Evolutionary conservation across 1,140 invertebrate species (phyloP), one percentile per base, ranked within the genome.

Genomic region (Aradophagus sp.): DNA sequence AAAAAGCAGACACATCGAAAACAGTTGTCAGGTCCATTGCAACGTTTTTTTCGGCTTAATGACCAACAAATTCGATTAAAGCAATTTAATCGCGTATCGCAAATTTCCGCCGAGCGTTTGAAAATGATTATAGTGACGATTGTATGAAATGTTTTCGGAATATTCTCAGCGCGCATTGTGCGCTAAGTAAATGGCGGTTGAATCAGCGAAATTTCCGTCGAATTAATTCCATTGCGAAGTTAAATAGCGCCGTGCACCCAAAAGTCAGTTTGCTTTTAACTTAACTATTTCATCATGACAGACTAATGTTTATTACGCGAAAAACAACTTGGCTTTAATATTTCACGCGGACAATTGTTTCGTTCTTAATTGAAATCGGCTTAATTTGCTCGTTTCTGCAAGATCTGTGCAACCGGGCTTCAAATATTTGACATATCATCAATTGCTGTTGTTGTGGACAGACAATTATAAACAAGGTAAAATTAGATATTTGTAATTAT

Each of bases 191-290:
- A 38, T 14, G 26, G 31, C 14, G 14, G 17, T 50, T 50, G 20
- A 50, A 26, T 38, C 47, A 52, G 34, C 47, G 20, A 38, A 38
- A 38, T 52, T 52, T 27, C 11, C 6, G 20, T 7, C 27, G 32
- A 52, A 52, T 52, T 52, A 36, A 52, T 48, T 48, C 31, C 15
- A 26, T 48, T 23, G 19, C 32, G 12, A 48, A 35, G 32, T 48
- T 48, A 35, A 48, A 35, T 44, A 44, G n/a, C 27, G 11, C 17
- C 26, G 14, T 26, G 12, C 32, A 13, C 29, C 32, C 19, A 38
- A 52, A 52, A 52, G 34, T 32, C 42, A 7, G 12, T 14, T 11
- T 36, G 32, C 7, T 45, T 31, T 31, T 6, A 31, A n/a, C 41
- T 31, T 27, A 13, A 17, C n/a, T 31, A 11, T 5, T 48, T 35